These are phyloP conservation scores for Sciurus niger DNA, from an alignment of 2,113 vertebrate genomes.

Conservation along the genomic window DNA sequence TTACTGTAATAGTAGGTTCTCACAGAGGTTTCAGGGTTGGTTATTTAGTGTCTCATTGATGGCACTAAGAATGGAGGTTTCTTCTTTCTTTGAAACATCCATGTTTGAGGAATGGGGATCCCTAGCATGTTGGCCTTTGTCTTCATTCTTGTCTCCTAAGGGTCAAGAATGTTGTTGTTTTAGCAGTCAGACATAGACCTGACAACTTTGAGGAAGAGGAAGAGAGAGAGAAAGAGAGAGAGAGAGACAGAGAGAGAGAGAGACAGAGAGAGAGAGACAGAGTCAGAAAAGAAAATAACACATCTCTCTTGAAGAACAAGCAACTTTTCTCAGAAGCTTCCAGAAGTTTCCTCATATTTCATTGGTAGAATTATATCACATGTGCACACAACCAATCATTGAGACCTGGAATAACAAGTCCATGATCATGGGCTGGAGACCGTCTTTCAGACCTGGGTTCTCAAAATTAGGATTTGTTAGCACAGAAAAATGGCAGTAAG, in stretches of 20 bases:
- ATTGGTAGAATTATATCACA: conserved; percentile 2
- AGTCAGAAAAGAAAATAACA: neutral
- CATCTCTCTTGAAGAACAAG: neutral
- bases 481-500: neutral
- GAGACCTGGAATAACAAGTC: neutral
- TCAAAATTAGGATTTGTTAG: neutral
- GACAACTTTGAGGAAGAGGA: neutral
- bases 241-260: neutral
- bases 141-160: neutral
- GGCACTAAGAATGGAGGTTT: neutral
- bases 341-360: neutral
- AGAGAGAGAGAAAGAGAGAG: neutral
- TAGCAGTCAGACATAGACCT: neutral
- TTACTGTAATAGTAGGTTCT: neutral
- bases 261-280: no score
- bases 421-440: neutral
- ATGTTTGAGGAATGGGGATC: neutral
- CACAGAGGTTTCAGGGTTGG: neutral
- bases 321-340: neutral
- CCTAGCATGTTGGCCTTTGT: neutral
- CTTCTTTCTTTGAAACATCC: neutral
- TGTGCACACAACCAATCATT: neutral
- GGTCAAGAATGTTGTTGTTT: neutral
- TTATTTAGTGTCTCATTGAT: neutral
- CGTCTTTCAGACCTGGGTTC: neutral